Base-by-base conservation (phyloP, 64 coral and sea anemone genomes). In the Trachythela sp. region DNA sequence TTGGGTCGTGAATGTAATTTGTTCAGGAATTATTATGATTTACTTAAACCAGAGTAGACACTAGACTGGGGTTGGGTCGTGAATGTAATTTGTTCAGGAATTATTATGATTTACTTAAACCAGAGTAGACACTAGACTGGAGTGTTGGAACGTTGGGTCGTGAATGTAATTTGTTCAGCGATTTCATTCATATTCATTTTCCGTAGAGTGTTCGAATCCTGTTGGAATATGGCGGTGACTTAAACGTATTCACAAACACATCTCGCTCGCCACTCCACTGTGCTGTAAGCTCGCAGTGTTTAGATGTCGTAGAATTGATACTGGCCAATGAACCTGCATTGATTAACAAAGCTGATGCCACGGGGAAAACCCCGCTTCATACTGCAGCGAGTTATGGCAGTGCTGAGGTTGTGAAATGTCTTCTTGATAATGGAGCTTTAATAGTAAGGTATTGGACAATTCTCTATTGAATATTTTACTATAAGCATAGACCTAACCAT, bases 321-420 rank as follows among this genome's bases (percentile, higher is more conserved):
- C 37, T 34, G 20, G 31, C 75, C 33, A 80, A 80, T 18, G 75
- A 80, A 35, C 75, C 75, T 34, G 75, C 75, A 6, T 40, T 80
- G 37, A 80, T 80, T 14, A 80, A 80, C 20, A 80, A 80, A 80
- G 75, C 75, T 36, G 75, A 80, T 80, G 75, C 75, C 11, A 80
- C 75, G 4, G 75, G 75, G 75, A 80, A 80, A 35, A 80, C 75
- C 13, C 75, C 75, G 37, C 37, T 80, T 37, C 75, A 80, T 30
- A 80, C 75, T 37, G 75, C 75, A 14, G 75, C 75, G 15, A 80
- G 75, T 18, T 80, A 80, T 80, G 75, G 75, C 9, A 80, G 37
- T 18, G 75, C 17, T 5, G 75, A 80, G 26, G 30, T 80, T 0
- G 75, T 80, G 11, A 80, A 37, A 80, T 35, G 31, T 35, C 75